Evolutionary conservation across 1,140 invertebrate genomes (phyloP).

Genomic region (Melanaphis sacchari): DNA sequence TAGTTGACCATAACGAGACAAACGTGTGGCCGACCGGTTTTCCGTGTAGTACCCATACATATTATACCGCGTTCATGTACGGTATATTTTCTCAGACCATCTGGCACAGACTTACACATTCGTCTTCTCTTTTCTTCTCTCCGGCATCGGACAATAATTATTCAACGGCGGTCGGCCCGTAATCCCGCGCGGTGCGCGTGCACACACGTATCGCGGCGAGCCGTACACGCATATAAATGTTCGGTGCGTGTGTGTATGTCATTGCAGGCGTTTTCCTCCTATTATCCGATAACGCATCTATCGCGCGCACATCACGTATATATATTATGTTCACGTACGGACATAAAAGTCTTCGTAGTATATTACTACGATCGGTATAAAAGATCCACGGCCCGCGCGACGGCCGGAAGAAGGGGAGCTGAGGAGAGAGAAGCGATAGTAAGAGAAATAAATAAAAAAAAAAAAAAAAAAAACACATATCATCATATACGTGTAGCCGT

Average conservation of each 20-base stretch:
- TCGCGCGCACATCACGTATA: not conserved
- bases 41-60: not conserved
- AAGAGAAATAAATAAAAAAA: constrained; percentile 12
- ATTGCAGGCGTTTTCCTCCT: constrained; percentile 39
- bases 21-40: constrained; percentile 54
- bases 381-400: constrained; percentile 1
- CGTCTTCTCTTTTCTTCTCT: constrained; percentile 38
- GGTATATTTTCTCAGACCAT: constrained; percentile 30
- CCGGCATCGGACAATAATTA: not conserved
- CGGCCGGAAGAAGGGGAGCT: not conserved
- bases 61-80: not conserved
- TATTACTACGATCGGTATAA: constrained; percentile 1
- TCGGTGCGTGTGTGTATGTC: not conserved
- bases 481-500: not conserved
- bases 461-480: not conserved
- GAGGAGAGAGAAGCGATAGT: not conserved
- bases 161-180: constrained; percentile 27
- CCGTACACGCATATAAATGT: not conserved
- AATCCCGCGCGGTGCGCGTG: constrained; percentile 34
- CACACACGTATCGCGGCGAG: constrained; percentile 32
- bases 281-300: constrained; percentile 37
- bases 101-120: constrained; percentile 47
- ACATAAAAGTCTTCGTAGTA: not conserved
- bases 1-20: constrained; percentile 56
- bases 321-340: not conserved